Evolutionary conservation across 2,888 invertebrate genomes (phyloP).

Genomic region (Stenoptilia bipunctidactyla): DNA sequence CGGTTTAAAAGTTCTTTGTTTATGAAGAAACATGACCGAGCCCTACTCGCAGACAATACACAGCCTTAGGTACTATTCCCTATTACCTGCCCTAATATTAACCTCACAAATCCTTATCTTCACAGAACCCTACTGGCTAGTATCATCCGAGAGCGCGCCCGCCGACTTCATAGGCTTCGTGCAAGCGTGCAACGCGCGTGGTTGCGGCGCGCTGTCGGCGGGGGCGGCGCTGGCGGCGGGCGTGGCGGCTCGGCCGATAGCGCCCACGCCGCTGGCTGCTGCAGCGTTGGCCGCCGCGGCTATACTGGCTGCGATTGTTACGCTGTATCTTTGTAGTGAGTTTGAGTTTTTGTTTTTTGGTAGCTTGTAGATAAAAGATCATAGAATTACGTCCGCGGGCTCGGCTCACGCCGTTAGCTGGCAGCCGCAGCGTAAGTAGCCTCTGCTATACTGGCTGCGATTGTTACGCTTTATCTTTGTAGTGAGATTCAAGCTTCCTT

Average conservation of each 20-base stretch:
- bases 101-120: too few relatives aligned
- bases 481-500: slow-evolving; percentile 23
- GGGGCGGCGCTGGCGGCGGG: slow-evolving; percentile 64
- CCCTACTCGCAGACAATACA: too few relatives aligned
- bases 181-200: slow-evolving; percentile 82
- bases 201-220: slow-evolving; percentile 84
- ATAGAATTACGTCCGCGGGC: too few relatives aligned
- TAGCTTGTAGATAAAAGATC: not conserved
- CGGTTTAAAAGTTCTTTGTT: too few relatives aligned
- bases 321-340: slow-evolving; percentile 37
- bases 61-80: too few relatives aligned
- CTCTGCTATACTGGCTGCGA: slow-evolving; percentile 43
- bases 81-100: too few relatives aligned
- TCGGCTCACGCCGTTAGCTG: slow-evolving; percentile 71
- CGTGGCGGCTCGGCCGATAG: slow-evolving; percentile 47
- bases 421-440: slow-evolving; percentile 74
- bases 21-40: too few relatives aligned
- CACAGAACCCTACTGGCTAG: slow-evolving; percentile 83
- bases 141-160: slow-evolving; percentile 74
- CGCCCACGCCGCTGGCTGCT: slow-evolving; percentile 73
- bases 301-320: slow-evolving; percentile 40
- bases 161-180: slow-evolving; percentile 81
- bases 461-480: slow-evolving; percentile 36
- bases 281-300: slow-evolving; percentile 69
- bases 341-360: not conserved